These are phyloP conservation scores for Anguilla rostrata DNA, from an alignment of 2,113 vertebrate genomes.

Conservation along the genomic window DNA sequence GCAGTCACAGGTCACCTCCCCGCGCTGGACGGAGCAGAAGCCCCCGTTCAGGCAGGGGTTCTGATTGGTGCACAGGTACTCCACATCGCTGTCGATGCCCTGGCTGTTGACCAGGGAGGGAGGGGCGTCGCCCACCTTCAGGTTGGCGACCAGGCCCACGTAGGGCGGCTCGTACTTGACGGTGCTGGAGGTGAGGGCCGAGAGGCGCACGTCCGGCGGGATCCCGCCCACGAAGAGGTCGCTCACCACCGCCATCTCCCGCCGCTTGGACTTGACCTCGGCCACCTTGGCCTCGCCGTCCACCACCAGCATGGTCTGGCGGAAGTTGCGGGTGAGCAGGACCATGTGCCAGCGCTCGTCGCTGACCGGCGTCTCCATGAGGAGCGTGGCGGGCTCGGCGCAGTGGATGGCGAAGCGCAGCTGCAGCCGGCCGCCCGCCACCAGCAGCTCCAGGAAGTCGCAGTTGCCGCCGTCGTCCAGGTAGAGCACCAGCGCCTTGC, in stretches of 20 bases:
- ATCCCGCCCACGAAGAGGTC: constrained; percentile 91
- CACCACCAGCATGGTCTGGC: constrained; percentile 79
- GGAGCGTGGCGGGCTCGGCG: constrained; percentile 82
- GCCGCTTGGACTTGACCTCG: constrained; percentile 85
- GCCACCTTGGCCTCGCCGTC: constrained; percentile 82
- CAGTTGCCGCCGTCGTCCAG: constrained; percentile 92
- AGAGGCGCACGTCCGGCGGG: constrained; percentile 89
- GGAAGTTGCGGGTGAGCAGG: constrained; percentile 76
- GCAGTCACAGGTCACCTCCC: constrained; percentile 86
- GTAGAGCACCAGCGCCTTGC: constrained; percentile 85
- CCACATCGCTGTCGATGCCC: constrained; percentile 81
- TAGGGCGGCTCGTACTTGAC: constrained; percentile 93
- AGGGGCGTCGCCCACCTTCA: constrained; percentile 80
- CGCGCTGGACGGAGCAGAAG: constrained; percentile 78
- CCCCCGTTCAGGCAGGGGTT: constrained; percentile 87
- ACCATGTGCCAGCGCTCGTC: constrained; percentile 91
- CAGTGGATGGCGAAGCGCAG: constrained; percentile 90
- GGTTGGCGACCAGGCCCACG: constrained; percentile 80
- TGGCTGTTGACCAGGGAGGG: constrained; percentile 83
- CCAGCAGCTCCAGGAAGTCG: constrained; percentile 89
- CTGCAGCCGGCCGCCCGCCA: constrained; percentile 79
- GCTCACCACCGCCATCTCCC: constrained; percentile 86
- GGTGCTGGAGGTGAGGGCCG: constrained; percentile 87
- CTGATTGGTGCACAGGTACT: constrained; percentile 78
- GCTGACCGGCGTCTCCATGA: constrained; percentile 73